These are phyloP conservation scores for Chroicocephalus ridibundus DNA, from an alignment of 2,113 vertebrate species.

Conservation along the genomic window DNA sequence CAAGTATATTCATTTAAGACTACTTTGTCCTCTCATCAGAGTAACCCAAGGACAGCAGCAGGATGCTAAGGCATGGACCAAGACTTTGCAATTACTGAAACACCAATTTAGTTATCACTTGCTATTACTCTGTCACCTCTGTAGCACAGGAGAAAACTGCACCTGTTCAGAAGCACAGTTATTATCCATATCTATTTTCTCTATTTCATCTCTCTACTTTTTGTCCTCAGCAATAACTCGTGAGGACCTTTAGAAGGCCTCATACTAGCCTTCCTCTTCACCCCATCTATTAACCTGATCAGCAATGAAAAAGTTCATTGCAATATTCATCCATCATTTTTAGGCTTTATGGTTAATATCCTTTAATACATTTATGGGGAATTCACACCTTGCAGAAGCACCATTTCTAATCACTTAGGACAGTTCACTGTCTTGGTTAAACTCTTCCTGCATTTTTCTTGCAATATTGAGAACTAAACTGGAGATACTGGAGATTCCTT, in stretches of 20 bases:
- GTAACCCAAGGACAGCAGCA: not conserved
- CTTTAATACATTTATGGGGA: slow-evolving; percentile 11
- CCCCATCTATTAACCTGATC: slow-evolving; percentile 31
- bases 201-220: slow-evolving; percentile 16
- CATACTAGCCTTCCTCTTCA: slow-evolving; percentile 8
- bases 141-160: not conserved
- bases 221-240: slow-evolving; percentile 33
- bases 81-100: slow-evolving; percentile 32
- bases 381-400: not conserved
- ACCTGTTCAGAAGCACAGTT: slow-evolving; percentile 2
- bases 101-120: slow-evolving; percentile 24
- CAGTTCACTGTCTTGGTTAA: not conserved
- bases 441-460: not conserved
- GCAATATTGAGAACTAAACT: not conserved
- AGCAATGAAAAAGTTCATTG: slow-evolving; percentile 41
- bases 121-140: slow-evolving; percentile 16
- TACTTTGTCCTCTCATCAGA: not conserved
- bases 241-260: slow-evolving; percentile 41
- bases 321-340: slow-evolving; percentile 53
- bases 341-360: slow-evolving; percentile 33
- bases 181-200: slow-evolving; percentile 25
- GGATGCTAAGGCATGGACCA: not conserved
- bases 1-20: not conserved
- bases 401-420: slow-evolving; percentile 1
- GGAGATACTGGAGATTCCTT: not conserved